Evolutionary conservation across 2,888 invertebrate species (phyloP).

Genomic region (Timandra comae): DNA sequence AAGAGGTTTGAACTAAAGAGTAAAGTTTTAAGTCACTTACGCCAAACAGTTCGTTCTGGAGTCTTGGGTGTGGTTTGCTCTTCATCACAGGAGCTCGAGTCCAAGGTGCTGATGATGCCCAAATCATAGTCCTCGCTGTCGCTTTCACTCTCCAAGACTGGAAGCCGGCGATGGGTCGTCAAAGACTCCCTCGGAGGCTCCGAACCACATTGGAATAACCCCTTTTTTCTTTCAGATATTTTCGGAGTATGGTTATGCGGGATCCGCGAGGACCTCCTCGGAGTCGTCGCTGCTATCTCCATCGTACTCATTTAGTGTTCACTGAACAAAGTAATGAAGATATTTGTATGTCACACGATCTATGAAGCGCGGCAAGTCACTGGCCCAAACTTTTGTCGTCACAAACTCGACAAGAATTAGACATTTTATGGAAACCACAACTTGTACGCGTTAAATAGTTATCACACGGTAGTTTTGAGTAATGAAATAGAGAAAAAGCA

Average conservation of each 20-base stretch:
- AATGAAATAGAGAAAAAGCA: slow-evolving; percentile 19
- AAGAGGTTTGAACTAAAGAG: too few relatives aligned
- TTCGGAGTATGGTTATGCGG: slow-evolving; percentile 72
- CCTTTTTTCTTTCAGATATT: slow-evolving; percentile 79
- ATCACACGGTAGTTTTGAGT: slow-evolving; percentile 16
- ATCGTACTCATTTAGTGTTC: slow-evolving; percentile 24
- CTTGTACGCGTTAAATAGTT: slow-evolving; percentile 4
- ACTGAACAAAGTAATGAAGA: slow-evolving; percentile 10
- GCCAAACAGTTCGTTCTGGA: slow-evolving; percentile 49
- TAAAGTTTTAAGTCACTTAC: too few relatives aligned
- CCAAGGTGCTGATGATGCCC: slow-evolving; percentile 76
- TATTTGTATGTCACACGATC: slow-evolving; percentile 3
- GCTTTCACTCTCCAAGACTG: slow-evolving; percentile 66
- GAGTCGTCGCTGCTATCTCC: slow-evolving; percentile 59
- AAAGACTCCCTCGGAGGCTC: slow-evolving; percentile 49
- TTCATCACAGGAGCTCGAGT: slow-evolving; percentile 66
- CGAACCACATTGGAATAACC: slow-evolving; percentile 70
- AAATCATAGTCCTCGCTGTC: slow-evolving; percentile 74
- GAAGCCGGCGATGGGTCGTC: slow-evolving; percentile 57
- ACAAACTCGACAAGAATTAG: slow-evolving; percentile 3
- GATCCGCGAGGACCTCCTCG: slow-evolving; percentile 54
- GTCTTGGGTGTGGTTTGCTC: slow-evolving; percentile 54
- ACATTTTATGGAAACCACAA: slow-evolving; percentile 8
- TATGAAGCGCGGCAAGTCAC: slow-evolving; percentile 14
- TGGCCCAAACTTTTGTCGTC: slow-evolving; percentile 9